Conservation (phyloP, 2,797 vertebrate species). For the Sebastes flavidus region DNA sequence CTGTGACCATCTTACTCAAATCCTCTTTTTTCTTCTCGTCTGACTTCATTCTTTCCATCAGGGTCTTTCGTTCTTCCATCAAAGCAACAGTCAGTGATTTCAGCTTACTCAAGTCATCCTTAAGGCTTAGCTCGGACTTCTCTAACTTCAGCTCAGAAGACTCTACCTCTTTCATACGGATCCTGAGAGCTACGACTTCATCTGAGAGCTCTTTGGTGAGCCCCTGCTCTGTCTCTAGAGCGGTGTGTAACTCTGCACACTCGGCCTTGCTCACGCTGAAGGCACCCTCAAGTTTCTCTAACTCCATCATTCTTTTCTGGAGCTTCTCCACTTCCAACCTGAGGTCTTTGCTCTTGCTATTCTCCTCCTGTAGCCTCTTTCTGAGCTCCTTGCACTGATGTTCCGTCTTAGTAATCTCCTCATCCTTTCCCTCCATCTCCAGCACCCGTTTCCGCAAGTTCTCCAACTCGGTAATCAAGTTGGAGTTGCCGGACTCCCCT, state of each 20-base stretch:
- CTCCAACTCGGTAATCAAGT: constrained; percentile 93
- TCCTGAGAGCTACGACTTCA: constrained; percentile 91
- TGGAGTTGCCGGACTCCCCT: constrained; percentile 93
- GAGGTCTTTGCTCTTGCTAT: constrained; percentile 88
- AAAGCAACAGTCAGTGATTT: constrained; percentile 94
- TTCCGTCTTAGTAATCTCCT: constrained; percentile 95
- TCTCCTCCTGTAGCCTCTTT: constrained; percentile 92
- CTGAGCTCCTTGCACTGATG: constrained; percentile 90
- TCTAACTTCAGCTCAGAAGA: constrained; percentile 92
- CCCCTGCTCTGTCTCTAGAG: constrained; percentile 91
- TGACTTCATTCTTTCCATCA: constrained; percentile 92
- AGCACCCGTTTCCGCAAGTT: constrained; percentile 91
- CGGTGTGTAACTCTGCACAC: constrained; percentile 87
- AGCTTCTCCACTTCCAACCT: constrained; percentile 92
- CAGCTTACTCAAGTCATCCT: constrained; percentile 96
- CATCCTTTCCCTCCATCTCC: constrained; percentile 98
- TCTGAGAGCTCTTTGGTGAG: constrained; percentile 92
- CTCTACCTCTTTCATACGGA: constrained; percentile 93
- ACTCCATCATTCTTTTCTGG: constrained; percentile 92
- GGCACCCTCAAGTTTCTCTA: constrained; percentile 92
- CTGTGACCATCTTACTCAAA: constrained; percentile 89
- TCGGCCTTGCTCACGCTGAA: constrained; percentile 91
- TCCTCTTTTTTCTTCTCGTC: constrained; percentile 93
- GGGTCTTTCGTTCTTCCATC: constrained; percentile 93
- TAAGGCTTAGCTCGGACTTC: constrained; percentile 92